A percentile compares a stretch with the other conserved stretches of the same genome.
phyloP scores from a whole-genome alignment of 2,888 invertebrate genomes.

The Eupithecia subfuscata region DNA sequence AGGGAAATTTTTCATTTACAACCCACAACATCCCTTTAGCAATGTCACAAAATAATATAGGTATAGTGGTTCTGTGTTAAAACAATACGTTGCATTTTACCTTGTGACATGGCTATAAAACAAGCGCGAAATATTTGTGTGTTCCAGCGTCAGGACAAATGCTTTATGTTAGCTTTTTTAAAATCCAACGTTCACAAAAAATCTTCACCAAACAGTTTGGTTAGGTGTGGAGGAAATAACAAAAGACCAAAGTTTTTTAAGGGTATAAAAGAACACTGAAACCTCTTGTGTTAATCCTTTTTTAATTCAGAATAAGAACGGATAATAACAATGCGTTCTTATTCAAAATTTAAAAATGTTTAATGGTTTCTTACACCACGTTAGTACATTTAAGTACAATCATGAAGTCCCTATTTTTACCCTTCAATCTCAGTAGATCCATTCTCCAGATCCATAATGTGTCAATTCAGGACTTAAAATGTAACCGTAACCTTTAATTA shows the following conservation, averaged over 20 bases:
- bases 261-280: not conserved
- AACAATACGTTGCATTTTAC: constrained; percentile 27
- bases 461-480: too few species aligned
- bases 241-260: not conserved
- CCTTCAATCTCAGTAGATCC: too few species aligned
- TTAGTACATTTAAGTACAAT: not conserved
- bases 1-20: constrained; percentile 15
- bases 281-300: not conserved
- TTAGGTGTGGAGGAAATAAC: not conserved
- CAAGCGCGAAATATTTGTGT: constrained; percentile 28
- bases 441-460: too few species aligned
- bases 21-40: constrained; percentile 19
- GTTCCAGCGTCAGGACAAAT: constrained; percentile 8
- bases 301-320: not conserved
- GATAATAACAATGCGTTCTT: not conserved
- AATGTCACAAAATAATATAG: constrained; percentile 11
- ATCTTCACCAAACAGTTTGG: not conserved
- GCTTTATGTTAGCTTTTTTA: constrained; percentile 8
- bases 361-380: not conserved
- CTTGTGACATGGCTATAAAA: constrained; percentile 17
- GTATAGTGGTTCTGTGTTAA: constrained; percentile 9
- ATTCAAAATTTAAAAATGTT: not conserved
- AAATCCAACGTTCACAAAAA: not conserved
- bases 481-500: too few species aligned
- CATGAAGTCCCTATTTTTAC: not conserved